Base-by-base conservation (phyloP, 2,888 invertebrate genomes). In the Parelbella ahira region DNA sequence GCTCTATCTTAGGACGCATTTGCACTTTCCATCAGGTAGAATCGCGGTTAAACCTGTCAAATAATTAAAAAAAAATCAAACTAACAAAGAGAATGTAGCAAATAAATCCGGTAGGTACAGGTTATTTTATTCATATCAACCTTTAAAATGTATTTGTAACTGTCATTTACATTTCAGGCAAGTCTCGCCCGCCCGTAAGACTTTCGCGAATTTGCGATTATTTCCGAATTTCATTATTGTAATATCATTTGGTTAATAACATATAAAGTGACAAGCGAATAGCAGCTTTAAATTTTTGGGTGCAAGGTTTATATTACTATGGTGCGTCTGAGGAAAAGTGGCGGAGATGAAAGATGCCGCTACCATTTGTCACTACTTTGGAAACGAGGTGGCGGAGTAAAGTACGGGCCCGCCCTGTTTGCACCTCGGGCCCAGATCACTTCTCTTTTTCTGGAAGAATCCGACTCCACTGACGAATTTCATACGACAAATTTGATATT, bases 281-380 rank as follows among this genome's bases (percentile, higher is more conserved):
- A 6, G 38, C 39, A 4, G 48, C 60, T 61, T 51, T 69, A 63
- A 8, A 13, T 1, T 8, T 28, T 36, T 6, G 9, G 19, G 2
- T 1, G 30, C 67, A 70, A 49, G 52, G 71, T 65, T 46, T 47
- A 59, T 52, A 57, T 68, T 78, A n/a, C n/a, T n/a, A n/a, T n/a
- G n/a, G n/a, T n/a, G n/a, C 41, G 53, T 28, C 37, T 57, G 60
- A 34, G 44, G 47, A 51, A 51, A 58, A 55, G 58, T 47, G 49
- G 55, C 69, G 61, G 74, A 81, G 82, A 86, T 86, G 76, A 86
- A 84, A 87, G 80, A 71, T 68, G 68, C 86, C 86, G 86, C 76
- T 58, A 70, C 75, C 83, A 86, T 84, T 84, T 86, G 84, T 86
- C 83, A 84, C 81, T 74, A 79, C 63, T 77, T 80, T 81, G 56